Conservation (phyloP, 1,140 invertebrate species). For the Amyelois transitella region DNA sequence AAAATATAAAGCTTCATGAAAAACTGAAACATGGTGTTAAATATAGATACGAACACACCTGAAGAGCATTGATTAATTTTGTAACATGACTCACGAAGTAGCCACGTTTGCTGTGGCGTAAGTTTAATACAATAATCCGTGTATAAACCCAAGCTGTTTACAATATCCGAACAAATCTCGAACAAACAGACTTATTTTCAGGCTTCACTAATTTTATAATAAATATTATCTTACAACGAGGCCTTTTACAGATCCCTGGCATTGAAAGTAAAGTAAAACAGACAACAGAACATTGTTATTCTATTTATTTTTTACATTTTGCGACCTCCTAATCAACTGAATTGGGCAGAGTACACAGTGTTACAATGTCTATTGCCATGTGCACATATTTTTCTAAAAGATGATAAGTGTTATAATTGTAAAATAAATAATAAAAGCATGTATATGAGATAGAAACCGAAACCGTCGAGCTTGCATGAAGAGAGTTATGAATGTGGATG, state of each 20-base stretch:
- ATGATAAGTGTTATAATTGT: background rate
- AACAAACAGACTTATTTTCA: background rate
- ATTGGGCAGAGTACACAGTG: background rate
- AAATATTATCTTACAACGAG: conserved; percentile 1
- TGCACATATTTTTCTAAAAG: background rate
- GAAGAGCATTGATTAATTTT: background rate
- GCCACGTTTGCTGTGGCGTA: background rate
- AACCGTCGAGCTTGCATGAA: too few species aligned
- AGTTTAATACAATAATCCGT: background rate
- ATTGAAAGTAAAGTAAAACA: conserved; percentile 2
- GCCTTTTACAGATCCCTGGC: background rate
- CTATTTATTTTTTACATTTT: background rate
- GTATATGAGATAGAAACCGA: too few species aligned
- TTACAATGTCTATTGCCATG: background rate
- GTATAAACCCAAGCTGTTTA: background rate
- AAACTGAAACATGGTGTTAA: background rate
- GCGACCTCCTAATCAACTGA: conserved; percentile 1
- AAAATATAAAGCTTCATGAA: background rate
- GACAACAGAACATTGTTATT: background rate
- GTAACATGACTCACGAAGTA: background rate
- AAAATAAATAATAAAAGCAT: background rate
- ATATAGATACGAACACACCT: background rate
- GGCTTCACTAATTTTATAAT: background rate
- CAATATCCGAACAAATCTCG: background rate
- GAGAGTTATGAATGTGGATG: too few species aligned